These are phyloP conservation scores for Ecdyonurus torrentis DNA, from an alignment of 2,888 invertebrate genomes.

Conservation along the genomic window DNA sequence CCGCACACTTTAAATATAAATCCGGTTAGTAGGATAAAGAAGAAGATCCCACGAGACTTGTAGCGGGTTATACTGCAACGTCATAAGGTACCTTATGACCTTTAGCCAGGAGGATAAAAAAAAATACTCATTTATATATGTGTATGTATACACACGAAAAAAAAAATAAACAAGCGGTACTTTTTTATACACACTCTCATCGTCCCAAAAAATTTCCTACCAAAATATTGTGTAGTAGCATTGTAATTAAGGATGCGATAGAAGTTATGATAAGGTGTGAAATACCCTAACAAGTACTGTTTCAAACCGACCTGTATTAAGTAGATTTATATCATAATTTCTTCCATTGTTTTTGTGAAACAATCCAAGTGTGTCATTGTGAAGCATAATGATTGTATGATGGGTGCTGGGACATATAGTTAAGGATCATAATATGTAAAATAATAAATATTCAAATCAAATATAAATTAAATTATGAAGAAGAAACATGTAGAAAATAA, in stretches of 20 bases:
- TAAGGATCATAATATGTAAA: too few relatives aligned
- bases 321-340: neutral
- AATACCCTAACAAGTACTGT: neutral
- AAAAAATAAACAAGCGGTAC: neutral
- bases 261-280: neutral
- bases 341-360: neutral
- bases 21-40: neutral
- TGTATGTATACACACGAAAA: neutral
- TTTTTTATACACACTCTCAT: neutral
- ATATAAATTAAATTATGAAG: too few relatives aligned
- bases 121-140: neutral
- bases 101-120: neutral
- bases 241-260: neutral
- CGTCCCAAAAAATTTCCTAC: neutral
- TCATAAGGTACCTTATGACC: neutral
- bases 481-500: too few relatives aligned
- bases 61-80: neutral
- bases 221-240: neutral
- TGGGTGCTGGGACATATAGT: neutral
- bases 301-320: neutral
- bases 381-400: neutral
- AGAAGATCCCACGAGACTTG: neutral
- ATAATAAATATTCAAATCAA: too few relatives aligned
- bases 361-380: neutral
- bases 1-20: neutral